Percentiles rank a stretch among this genome's conserved stretches.
These are phyloP conservation scores for Iselma pallidipennis DNA, from an alignment of 2,888 invertebrate genomes.

Conservation along the genomic window DNA sequence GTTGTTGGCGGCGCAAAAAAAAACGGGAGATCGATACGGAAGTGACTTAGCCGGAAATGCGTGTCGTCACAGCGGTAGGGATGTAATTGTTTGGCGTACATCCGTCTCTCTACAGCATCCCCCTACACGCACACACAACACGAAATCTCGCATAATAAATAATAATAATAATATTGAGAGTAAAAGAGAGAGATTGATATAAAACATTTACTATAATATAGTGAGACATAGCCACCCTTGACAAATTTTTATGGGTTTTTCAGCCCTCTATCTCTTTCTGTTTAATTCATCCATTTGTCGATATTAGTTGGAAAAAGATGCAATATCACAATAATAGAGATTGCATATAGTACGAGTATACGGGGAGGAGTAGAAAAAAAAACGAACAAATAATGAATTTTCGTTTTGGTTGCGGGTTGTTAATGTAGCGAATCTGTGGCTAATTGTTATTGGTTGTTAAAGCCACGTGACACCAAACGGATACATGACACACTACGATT, in stretches of 20 bases:
- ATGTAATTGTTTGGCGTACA: constrained; percentile 51
- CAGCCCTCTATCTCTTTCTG: constrained; percentile 34
- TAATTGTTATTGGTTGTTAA: constrained; percentile 57
- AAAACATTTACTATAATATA: not conserved
- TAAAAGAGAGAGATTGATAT: not conserved
- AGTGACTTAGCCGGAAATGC: constrained; percentile 46
- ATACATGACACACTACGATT: not conserved
- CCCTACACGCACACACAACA: constrained; percentile 23
- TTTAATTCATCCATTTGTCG: constrained; percentile 1
- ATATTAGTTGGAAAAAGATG: not conserved
- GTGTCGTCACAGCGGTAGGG: constrained; percentile 52
- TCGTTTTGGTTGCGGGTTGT: constrained; percentile 51
- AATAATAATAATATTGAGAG: not conserved
- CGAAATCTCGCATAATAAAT: too few relatives aligned
- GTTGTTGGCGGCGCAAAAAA: not conserved
- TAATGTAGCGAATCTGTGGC: constrained; percentile 55
- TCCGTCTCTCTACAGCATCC: constrained; percentile 38
- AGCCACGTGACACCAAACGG: constrained; percentile 51
- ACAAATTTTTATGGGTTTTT: constrained; percentile 54
- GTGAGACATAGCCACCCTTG: constrained; percentile 40
- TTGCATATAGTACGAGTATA: too few relatives aligned
- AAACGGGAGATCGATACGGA: not conserved
- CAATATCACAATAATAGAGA: constrained; percentile 5
- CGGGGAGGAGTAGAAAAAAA: not conserved
- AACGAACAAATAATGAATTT: constrained; percentile 46